Conservation (phyloP, 2,113 vertebrate genomes). For the Platichthys stellatus region DNA sequence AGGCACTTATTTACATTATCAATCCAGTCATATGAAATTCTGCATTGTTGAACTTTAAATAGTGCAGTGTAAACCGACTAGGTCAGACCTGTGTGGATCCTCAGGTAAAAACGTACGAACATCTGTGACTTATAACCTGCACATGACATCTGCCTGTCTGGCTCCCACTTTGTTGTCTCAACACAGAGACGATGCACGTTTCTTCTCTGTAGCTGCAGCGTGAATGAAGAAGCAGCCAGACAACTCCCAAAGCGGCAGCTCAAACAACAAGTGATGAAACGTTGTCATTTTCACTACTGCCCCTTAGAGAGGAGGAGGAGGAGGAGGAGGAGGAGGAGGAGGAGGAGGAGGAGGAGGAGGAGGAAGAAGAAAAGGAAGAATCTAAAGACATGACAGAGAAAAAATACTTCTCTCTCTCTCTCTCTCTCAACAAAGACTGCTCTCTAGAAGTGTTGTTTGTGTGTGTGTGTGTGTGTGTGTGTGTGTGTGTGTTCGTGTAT, state of each 20-base stretch:
- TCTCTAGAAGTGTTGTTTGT: background rate
- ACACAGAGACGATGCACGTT: slow-evolving; percentile 5
- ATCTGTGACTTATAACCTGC: slow-evolving; percentile 2
- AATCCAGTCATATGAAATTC: background rate
- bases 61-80: too few relatives aligned
- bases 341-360: background rate
- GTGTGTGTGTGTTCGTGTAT: too few relatives aligned
- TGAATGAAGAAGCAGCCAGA: slow-evolving; percentile 33
- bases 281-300: slow-evolving; percentile 56
- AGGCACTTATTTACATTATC: background rate
- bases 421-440: slow-evolving; percentile 14
- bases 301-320: slow-evolving; percentile 23
- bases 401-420: slow-evolving; percentile 26
- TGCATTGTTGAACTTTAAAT: background rate
- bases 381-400: slow-evolving; percentile 54
- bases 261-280: slow-evolving; percentile 67
- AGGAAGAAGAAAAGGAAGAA: slow-evolving; percentile 3
- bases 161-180: slow-evolving; percentile 6
- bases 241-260: slow-evolving; percentile 52
- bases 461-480: background rate
- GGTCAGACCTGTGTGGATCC: too few relatives aligned
- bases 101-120: too few relatives aligned
- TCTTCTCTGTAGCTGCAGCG: slow-evolving; percentile 27
- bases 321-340: background rate
- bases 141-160: slow-evolving; percentile 20